A percentile compares a stretch with the other conserved stretches of the same genome.
These are phyloP conservation scores for Ammodytes dubius DNA, from an alignment of 2,113 vertebrate species.

Conservation along the genomic window DNA sequence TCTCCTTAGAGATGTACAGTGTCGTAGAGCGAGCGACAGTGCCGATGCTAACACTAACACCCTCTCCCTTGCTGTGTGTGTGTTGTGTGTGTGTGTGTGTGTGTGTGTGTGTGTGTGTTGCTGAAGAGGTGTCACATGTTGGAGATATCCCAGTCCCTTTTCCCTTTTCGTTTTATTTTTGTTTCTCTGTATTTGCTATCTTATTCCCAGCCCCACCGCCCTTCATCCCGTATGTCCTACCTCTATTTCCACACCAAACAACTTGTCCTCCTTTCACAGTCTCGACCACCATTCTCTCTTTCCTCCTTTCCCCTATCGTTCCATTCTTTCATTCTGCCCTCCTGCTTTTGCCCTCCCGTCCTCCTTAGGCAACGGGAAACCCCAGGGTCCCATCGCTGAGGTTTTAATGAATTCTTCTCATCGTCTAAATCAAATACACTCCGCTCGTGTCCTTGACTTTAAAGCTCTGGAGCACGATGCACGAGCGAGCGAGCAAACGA, in stretches of 20 bases:
- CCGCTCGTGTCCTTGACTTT: slow-evolving; percentile 74
- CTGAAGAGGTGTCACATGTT: slow-evolving; percentile 52
- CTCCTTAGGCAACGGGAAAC: slow-evolving; percentile 49
- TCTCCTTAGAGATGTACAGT: slow-evolving; percentile 70
- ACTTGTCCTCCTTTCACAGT: slow-evolving; percentile 36
- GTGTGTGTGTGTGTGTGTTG: slow-evolving; percentile 54
- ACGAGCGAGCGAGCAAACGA: slow-evolving; percentile 50
- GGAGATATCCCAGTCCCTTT: slow-evolving; percentile 36
- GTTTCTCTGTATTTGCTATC: slow-evolving; percentile 27
- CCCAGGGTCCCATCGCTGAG: slow-evolving; percentile 56
- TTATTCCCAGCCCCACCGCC: slow-evolving; percentile 44
- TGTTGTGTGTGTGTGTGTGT: slow-evolving; percentile 43
- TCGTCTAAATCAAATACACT: slow-evolving; percentile 72
- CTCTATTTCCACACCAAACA: slow-evolving; percentile 22
- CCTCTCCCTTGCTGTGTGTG: slow-evolving; percentile 37
- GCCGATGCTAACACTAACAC: slow-evolving; percentile 58
- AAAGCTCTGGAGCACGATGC: slow-evolving; percentile 54
- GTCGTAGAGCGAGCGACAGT: slow-evolving; percentile 52
- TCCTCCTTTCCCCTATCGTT: slow-evolving; percentile 25
- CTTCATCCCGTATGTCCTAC: slow-evolving; percentile 8
- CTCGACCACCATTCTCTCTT: slow-evolving; percentile 14
- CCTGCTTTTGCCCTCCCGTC: slow-evolving; percentile 31
- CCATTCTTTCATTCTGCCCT: slow-evolving; percentile 39
- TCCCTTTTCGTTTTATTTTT: slow-evolving; percentile 20
- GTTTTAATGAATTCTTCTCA: slow-evolving; percentile 79